Evolutionary conservation across 2,888 invertebrate genomes (phyloP).

Genomic region (Zele albiditarsus): DNA sequence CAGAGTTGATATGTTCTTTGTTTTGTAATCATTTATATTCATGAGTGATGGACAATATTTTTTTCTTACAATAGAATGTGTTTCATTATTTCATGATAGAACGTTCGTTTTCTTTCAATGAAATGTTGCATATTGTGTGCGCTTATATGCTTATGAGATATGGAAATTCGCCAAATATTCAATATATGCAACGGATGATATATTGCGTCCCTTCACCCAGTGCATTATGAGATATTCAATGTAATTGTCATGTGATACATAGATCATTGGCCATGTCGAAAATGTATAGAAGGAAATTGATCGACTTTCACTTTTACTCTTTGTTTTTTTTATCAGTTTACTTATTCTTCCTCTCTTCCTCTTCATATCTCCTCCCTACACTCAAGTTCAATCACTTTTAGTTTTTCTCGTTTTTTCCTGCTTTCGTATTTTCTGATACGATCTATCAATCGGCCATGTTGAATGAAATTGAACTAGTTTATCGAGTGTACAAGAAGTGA

Average conservation of each 20-base stretch:
- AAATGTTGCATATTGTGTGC: background rate
- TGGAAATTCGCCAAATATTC: slow-evolving; percentile 36
- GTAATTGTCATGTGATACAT: slow-evolving; percentile 41
- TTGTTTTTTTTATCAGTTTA: background rate
- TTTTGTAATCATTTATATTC: too few relatives aligned
- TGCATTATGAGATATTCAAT: slow-evolving; percentile 49
- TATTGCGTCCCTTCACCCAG: slow-evolving; percentile 17
- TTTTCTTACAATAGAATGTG: too few relatives aligned
- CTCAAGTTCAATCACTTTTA: background rate
- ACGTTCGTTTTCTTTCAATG: background rate
- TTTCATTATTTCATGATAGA: too few relatives aligned
- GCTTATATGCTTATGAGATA: background rate
- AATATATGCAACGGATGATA: slow-evolving; percentile 32
- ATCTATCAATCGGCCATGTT: too few relatives aligned
- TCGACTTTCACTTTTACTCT: background rate
- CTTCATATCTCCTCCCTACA: background rate
- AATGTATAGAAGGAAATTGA: slow-evolving; percentile 5
- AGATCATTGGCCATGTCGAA: background rate
- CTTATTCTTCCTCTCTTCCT: background rate
- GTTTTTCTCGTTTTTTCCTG: background rate
- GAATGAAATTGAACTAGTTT: too few relatives aligned
- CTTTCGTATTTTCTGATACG: too few relatives aligned
- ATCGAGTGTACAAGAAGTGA: too few relatives aligned
- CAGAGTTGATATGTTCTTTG: too few relatives aligned
- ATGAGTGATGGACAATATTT: too few relatives aligned